Conservation (phyloP, 2,797 vertebrate species). For the Danio kyathit region DNA sequence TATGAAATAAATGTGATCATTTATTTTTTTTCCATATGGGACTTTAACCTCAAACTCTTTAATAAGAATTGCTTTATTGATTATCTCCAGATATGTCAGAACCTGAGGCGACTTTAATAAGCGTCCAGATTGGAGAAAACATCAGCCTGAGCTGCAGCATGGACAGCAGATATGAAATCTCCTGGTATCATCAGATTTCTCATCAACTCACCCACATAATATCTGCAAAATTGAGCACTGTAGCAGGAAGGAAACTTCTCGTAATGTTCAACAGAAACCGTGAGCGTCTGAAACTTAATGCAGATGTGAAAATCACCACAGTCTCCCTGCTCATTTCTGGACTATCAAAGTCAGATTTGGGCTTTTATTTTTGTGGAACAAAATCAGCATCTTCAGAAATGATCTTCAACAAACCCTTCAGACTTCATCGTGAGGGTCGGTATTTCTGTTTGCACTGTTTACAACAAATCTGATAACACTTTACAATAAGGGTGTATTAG, state of each 20-base stretch:
- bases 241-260: neutral
- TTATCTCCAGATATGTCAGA: neutral
- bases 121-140: neutral
- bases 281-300: neutral
- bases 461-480: neutral
- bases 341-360: neutral
- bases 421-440: constrained; percentile 3
- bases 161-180: neutral
- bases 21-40: too few relatives aligned
- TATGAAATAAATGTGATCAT: too few relatives aligned
- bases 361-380: constrained; percentile 45
- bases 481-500: too few relatives aligned
- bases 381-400: constrained; percentile 8
- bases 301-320: neutral
- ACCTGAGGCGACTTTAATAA: neutral
- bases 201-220: constrained; percentile 4
- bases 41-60: too few relatives aligned
- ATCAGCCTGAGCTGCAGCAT: constrained; percentile 24
- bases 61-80: neutral
- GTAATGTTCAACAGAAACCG: neutral
- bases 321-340: neutral
- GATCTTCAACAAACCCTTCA: neutral
- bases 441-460: neutral
- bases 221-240: neutral
- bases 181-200: constrained; percentile 33